phyloP scores from a whole-genome alignment of 2,113 vertebrate species.

The Grantiella picta region DNA sequence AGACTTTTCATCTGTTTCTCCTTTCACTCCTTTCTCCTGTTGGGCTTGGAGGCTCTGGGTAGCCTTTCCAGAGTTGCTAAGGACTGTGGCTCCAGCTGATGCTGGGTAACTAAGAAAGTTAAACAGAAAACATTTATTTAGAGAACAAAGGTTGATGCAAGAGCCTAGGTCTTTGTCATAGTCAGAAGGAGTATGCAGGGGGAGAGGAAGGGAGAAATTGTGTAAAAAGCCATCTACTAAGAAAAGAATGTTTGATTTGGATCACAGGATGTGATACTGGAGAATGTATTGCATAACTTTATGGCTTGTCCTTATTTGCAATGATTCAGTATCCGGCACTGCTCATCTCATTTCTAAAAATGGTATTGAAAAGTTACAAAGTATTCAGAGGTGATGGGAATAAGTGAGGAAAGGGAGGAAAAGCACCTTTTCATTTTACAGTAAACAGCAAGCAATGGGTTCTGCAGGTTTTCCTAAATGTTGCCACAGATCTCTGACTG shows the following conservation, averaged over 20 bases:
- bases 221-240: conserved; percentile 62
- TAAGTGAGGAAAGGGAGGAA: neutral
- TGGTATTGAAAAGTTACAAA: conserved; percentile 50
- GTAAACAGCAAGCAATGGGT: neutral
- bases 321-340: conserved; percentile 64
- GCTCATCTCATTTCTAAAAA: conserved; percentile 66
- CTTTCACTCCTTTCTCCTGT: neutral
- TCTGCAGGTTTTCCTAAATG: neutral
- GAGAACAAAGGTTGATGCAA: conserved; percentile 51
- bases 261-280: conserved; percentile 65
- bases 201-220: conserved; percentile 54
- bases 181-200: neutral
- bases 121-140: conserved; percentile 37
- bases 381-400: conserved; percentile 43
- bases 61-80: neutral
- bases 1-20: neutral
- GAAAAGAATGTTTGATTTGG: conserved; percentile 71
- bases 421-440: conserved; percentile 10
- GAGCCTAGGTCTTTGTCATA: conserved; percentile 36
- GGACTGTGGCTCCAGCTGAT: neutral
- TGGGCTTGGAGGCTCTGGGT: neutral
- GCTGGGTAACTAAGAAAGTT: conserved; percentile 2
- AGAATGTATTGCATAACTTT: conserved; percentile 65
- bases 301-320: conserved; percentile 66
- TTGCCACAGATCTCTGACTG: neutral